Conservation (phyloP, 2,888 invertebrate species). For the Microctonus aethiopoides region DNA sequence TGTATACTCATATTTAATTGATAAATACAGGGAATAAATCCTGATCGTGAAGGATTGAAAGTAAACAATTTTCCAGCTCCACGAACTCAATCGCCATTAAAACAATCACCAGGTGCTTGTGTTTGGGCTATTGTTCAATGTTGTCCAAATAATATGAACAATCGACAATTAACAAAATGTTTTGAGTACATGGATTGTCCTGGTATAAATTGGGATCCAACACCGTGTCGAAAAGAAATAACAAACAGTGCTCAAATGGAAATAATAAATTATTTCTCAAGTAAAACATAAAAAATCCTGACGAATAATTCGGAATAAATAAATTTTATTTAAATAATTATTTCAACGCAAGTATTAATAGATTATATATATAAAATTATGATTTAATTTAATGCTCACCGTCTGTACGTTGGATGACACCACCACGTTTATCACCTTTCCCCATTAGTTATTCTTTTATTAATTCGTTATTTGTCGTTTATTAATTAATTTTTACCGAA, state of each 20-base stretch:
- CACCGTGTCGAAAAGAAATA: constrained; percentile 77
- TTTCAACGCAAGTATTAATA: too few species aligned
- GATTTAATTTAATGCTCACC: constrained; percentile 50
- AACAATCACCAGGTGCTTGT: constrained; percentile 71
- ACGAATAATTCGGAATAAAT: too few species aligned
- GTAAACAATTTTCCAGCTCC: constrained; percentile 53
- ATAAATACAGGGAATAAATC: constrained; percentile 53
- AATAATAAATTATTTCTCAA: constrained; percentile 52
- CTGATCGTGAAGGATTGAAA: constrained; percentile 47
- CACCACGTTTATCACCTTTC: constrained; percentile 69
- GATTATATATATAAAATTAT: too few species aligned
- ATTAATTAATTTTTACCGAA: neutral
- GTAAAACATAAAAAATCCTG: constrained; percentile 3
- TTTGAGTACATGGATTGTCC: constrained; percentile 80
- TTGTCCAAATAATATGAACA: constrained; percentile 68
- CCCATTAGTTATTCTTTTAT: constrained; percentile 64
- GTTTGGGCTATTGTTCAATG: constrained; percentile 83
- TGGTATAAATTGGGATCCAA: constrained; percentile 78
- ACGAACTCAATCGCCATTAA: constrained; percentile 67
- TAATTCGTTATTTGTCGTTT: neutral
- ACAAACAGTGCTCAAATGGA: constrained; percentile 69
- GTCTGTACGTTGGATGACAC: constrained; percentile 68
- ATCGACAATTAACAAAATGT: constrained; percentile 67
- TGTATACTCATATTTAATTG: neutral
- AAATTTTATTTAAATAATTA: too few species aligned